A percentile compares a stretch with the other conserved stretches of the same genome.
phyloP scores from a whole-genome alignment of 2,113 vertebrate genomes.

The Tamias sibiricus region DNA sequence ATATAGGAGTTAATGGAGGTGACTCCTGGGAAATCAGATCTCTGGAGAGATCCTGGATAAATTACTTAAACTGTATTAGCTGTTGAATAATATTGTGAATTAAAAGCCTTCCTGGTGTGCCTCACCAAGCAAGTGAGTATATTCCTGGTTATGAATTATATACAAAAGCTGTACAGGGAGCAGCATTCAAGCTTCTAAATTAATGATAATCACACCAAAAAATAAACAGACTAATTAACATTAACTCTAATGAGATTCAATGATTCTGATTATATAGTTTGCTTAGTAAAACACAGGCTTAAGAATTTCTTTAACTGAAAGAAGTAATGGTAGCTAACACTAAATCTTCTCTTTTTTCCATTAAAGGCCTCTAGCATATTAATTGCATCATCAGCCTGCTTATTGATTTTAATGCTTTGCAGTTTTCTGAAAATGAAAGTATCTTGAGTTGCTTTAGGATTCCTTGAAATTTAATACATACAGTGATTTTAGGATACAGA shows the following conservation, averaged over 20 bases:
- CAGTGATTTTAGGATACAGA: conserved; percentile 74
- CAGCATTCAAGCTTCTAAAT: conserved; percentile 42
- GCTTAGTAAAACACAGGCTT: conserved; percentile 54
- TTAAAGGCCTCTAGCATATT: conserved; percentile 53
- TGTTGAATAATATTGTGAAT: background rate
- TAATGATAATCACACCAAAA: background rate
- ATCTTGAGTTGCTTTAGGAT: conserved; percentile 54
- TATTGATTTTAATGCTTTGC: conserved; percentile 63
- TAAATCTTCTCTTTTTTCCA: conserved; percentile 56
- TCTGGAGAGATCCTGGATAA: background rate
- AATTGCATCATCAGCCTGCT: conserved; percentile 50
- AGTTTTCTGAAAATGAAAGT: conserved; percentile 65
- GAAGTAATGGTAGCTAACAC: background rate
- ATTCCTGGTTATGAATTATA: conserved; percentile 30
- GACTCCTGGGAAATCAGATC: background rate
- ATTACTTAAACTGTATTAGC: background rate
- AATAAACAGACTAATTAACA: conserved; percentile 67
- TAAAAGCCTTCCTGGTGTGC: background rate
- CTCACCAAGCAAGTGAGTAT: background rate
- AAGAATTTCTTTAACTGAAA: conserved; percentile 59
- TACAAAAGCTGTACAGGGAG: background rate
- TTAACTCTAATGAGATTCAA: conserved; percentile 53
- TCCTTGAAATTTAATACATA: conserved; percentile 63
- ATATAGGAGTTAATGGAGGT: background rate
- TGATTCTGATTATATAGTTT: conserved; percentile 50